Percentiles rank a stretch among this genome's conserved stretches.
Evolutionary conservation across 2,797 vertebrate genomes (phyloP).

Genomic region (Hybognathus amarus): DNA sequence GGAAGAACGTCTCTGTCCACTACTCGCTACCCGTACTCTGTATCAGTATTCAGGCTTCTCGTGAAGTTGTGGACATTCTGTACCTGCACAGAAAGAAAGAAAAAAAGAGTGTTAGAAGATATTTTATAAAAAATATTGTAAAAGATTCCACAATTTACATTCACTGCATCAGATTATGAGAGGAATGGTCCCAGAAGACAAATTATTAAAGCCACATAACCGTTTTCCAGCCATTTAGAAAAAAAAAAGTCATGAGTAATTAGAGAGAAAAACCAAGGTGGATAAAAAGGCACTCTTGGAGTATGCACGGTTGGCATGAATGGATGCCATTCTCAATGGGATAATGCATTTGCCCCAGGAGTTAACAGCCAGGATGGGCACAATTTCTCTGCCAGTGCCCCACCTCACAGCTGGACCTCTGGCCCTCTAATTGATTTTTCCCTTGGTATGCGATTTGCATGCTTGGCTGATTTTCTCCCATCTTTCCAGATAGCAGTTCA

Average conservation of each 20-base stretch:
- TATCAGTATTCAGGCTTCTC: constrained; percentile 74
- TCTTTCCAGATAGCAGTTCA: constrained; percentile 73
- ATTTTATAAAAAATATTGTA: constrained; percentile 35
- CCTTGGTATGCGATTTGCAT: constrained; percentile 76
- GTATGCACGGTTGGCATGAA: constrained; percentile 52
- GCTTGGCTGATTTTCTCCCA: constrained; percentile 73
- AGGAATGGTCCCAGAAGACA: too few relatives aligned
- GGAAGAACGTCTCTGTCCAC: constrained; percentile 69
- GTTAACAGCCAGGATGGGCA: constrained; percentile 71
- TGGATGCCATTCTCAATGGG: constrained; percentile 56
- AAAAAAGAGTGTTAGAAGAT: constrained; percentile 39
- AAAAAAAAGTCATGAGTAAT: constrained; percentile 51
- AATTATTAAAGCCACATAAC: constrained; percentile 42
- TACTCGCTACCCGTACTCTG: constrained; percentile 58
- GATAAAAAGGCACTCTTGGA: constrained; percentile 56
- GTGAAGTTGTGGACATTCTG: constrained; percentile 74
- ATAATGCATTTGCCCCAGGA: constrained; percentile 68
- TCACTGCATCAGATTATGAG: background rate
- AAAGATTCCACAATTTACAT: background rate
- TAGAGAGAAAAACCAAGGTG: constrained; percentile 36
- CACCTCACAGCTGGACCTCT: constrained; percentile 63
- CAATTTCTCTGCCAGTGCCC: constrained; percentile 70
- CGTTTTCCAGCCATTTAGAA: constrained; percentile 44
- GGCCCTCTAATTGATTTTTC: constrained; percentile 79
- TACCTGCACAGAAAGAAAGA: constrained; percentile 74